phyloP scores from a whole-genome alignment of 2,888 invertebrate genomes.

The Acanthosepion pharaonis region DNA sequence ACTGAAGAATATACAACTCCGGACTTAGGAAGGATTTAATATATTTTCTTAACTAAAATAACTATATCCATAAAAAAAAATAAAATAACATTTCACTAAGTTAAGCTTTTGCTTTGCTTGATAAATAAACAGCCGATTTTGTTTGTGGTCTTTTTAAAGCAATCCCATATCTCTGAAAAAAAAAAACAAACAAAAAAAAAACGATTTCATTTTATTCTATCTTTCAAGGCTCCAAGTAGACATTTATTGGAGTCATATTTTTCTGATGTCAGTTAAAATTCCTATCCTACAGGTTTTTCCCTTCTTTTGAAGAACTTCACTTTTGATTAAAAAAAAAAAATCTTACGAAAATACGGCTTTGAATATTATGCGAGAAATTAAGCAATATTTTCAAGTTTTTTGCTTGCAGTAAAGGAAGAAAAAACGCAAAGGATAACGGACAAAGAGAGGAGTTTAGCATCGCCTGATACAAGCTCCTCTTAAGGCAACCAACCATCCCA shows the following conservation, averaged over 20 bases:
- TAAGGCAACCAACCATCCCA: background rate
- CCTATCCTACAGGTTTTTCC: background rate
- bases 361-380: conserved; percentile 33
- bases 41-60: too few species aligned
- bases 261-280: background rate
- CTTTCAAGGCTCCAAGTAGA: background rate
- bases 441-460: background rate
- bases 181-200: too few species aligned
- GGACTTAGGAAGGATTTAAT: too few species aligned
- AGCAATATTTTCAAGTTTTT: background rate
- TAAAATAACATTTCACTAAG: background rate
- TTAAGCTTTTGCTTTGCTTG: background rate
- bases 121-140: background rate
- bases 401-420: background rate
- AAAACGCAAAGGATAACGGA: background rate
- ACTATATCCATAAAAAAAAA: too few species aligned
- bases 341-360: background rate
- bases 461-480: background rate
- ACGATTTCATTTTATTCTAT: background rate
- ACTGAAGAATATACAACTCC: too few species aligned
- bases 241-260: background rate
- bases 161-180: background rate
- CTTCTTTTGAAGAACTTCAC: background rate
- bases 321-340: background rate
- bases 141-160: background rate